Base-by-base conservation (phyloP, 2,888 invertebrate genomes). In the Urechis unicinctus region DNA sequence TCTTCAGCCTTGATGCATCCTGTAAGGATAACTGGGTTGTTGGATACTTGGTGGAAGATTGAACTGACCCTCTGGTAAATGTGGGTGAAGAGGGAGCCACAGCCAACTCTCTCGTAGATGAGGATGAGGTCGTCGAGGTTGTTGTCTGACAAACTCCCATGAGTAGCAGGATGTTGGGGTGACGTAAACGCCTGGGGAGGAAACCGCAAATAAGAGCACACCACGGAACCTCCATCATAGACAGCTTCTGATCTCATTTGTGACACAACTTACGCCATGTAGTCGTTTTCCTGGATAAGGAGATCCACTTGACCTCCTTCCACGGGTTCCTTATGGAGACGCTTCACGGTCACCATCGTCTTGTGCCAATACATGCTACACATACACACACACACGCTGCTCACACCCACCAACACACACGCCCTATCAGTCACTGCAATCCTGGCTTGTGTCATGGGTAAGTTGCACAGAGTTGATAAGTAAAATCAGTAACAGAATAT, bases 91-190 rank as follows among this genome's bases (percentile, higher is more conserved):
- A 81, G 69, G 1, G 80, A 80, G 9, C 80, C 80, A 31, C 70
- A 61, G 9, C 68, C 66, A n/a, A 80, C 69, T 54, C 75, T 68
- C 62, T 81, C 80, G 66, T 75, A 80, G 17, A 80, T 68, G 3
- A 80, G 69, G 48, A 77, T 72, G 41, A 80, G 60, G 21, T 73
- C 72, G 53, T 79, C 78, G 30, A 76, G 66, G 56, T 73, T 72
- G 42, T 68, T 67, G 73, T 72, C 51, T 77, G 77, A 62, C 79
- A 79, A 1, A 79, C 70, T 13, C 78, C 80, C 75, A 81, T 75
- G 55, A 80, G 64, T 58, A 78, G 68, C 44, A 81, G 62, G 49
- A 80, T 68, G 56, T 74, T 68, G 1, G 78, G 75, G 61, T 78
- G 78, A 24, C 74, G 65, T 3, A 79, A 64, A 43, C 65, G 60